Conservation (phyloP, 1,140 invertebrate species). For the Eriosoma lanigerum region DNA sequence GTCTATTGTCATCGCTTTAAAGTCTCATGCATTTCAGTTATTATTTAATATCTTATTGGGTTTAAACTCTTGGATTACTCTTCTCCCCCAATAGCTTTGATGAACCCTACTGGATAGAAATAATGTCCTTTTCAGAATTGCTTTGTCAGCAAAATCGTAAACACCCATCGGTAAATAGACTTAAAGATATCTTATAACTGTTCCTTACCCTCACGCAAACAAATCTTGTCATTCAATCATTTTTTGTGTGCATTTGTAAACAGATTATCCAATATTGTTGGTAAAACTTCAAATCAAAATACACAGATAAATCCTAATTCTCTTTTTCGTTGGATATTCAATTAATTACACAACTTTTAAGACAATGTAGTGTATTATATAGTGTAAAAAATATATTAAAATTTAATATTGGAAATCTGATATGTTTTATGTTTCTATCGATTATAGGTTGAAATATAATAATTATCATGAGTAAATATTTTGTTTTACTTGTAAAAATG, state of each 20-base stretch:
- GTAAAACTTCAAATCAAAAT: constrained; percentile 20
- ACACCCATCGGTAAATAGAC: constrained; percentile 46
- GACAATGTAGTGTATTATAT: no score
- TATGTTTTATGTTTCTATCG: no score
- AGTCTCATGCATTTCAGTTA: constrained; percentile 1
- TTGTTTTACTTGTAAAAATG: no score
- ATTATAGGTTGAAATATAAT: no score
- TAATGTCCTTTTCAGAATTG: constrained; percentile 14
- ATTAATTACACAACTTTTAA: no score
- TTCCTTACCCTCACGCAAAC: constrained; percentile 30
- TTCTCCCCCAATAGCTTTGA: constrained; percentile 40
- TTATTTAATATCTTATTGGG: constrained; percentile 42
- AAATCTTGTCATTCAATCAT: constrained; percentile 16
- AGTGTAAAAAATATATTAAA: no score
- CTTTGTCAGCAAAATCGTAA: constrained; percentile 41
- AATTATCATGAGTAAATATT: no score
- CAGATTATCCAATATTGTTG: constrained; percentile 12
- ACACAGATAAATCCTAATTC: neutral
- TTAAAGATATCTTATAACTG: constrained; percentile 27
- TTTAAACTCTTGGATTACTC: constrained; percentile 21
- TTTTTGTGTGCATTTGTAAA: constrained; percentile 20
- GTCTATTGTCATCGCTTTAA: constrained; percentile 20
- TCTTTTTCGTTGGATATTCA: neutral
- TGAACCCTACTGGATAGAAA: neutral
- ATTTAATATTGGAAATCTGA: no score